Evolutionary conservation across 2,888 invertebrate genomes (phyloP), one percentile per base, ranked within the genome.

Genomic region (Chrysotoxum bicinctum): DNA sequence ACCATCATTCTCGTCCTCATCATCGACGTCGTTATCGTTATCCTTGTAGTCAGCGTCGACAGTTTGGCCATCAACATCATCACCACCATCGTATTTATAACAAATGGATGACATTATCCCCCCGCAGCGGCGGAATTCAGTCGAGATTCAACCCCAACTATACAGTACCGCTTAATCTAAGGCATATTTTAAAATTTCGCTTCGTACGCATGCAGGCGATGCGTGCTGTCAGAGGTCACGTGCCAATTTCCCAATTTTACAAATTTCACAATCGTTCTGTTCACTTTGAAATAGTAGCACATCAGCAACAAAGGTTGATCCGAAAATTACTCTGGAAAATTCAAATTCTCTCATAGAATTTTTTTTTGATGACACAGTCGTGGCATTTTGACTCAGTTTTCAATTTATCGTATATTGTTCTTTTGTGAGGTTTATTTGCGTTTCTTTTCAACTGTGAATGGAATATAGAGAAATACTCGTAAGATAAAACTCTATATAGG

Each of bases 201-300:
- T 73, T 60, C 81, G 85, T 85, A 76, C 81, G 81, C 85, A 85
- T 81, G 81, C 85, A 85, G 43, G 52, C 81, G 81, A 85, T 85
- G 85, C 85, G 85, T 85, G 81, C 81, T 81, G 80, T 85, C 85
- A 77, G 76, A 81, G 81, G 85, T 85, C 85, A 85, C 85, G 85
- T 85, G 85, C 81, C 85, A 85, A 85, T 85, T 85, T 85, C 85
- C 85, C 85, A 81, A 85, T 85, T 85, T 81, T 68, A 85, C 81
- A 85, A 85, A 85, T 81, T 81, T 73, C 69, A 85, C 85, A 81
- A 77, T 81, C 64, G 70, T 40, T 73, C 45, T 50, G 75, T 73
- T 73, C 85, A 81, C 21, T 64, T 85, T 81, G 85, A 85, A 85
- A 85, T 85, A 73, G 81, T 85, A 85, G 85, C 73, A 85, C 81